phyloP scores from a whole-genome alignment of 2,797 vertebrate species.

The Sebastes ruberrimus region DNA sequence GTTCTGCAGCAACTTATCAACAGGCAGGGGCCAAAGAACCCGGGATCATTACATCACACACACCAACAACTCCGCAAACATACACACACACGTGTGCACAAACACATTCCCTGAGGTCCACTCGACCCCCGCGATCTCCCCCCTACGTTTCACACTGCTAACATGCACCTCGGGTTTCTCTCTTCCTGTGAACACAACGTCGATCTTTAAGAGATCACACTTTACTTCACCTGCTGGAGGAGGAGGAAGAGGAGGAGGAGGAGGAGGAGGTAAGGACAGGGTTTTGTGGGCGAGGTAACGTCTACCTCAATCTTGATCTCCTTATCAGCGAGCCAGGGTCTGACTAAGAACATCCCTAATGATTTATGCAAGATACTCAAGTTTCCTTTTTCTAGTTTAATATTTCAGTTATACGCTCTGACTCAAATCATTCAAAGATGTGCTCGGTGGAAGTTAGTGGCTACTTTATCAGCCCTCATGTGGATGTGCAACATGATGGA shows the following conservation, averaged over 20 bases:
- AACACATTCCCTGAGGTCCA: conserved; percentile 52
- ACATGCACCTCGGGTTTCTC: conserved; percentile 48
- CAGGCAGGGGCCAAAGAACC: conserved; percentile 79
- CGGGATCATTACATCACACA: conserved; percentile 78
- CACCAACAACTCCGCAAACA: conserved; percentile 53
- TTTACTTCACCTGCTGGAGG: conserved; percentile 46
- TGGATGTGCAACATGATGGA: conserved; percentile 48
- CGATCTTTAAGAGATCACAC: conserved; percentile 49
- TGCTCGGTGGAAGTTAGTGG: conserved; percentile 21
- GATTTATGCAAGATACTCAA: conserved; percentile 71
- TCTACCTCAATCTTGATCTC: conserved; percentile 66
- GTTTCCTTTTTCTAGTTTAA: conserved; percentile 62
- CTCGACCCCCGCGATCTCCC: conserved; percentile 21
- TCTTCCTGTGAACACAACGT: conserved; percentile 33
- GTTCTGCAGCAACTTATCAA: conserved; percentile 85
- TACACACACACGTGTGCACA: conserved; percentile 10
- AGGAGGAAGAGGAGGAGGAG: conserved; percentile 27
- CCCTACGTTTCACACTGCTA: background rate
- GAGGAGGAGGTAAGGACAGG: conserved; percentile 21
- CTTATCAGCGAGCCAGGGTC: conserved; percentile 58
- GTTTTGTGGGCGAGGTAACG: conserved; percentile 41
- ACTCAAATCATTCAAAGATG: conserved; percentile 46
- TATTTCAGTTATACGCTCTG: conserved; percentile 50
- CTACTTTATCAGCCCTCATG: conserved; percentile 23
- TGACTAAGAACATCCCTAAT: conserved; percentile 63